These are phyloP conservation scores for Choreutis nemorana DNA, from an alignment of 2,888 invertebrate species.

Conservation along the genomic window DNA sequence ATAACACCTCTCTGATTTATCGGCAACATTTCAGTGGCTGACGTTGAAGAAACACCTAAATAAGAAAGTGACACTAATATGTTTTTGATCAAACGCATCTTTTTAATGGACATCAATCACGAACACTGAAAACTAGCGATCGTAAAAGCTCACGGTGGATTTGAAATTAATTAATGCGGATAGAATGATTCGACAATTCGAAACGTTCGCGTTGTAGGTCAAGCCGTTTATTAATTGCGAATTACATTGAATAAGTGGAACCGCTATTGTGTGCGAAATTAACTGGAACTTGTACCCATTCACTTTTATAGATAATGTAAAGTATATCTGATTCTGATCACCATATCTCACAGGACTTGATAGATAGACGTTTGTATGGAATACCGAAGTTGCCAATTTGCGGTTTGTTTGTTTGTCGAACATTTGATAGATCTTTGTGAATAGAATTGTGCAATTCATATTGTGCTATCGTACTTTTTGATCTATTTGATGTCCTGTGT, in stretches of 20 bases:
- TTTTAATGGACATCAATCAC: conserved; percentile 23
- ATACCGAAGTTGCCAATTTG: no score
- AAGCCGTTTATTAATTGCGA: conserved; percentile 54
- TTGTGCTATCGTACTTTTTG: no score
- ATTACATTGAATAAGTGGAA: conserved; percentile 48
- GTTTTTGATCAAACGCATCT: conserved; percentile 28
- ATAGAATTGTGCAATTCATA: no score
- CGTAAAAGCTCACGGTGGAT: conserved; percentile 29
- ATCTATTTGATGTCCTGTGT: no score
- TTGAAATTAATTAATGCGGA: conserved; percentile 45
- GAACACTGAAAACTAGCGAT: conserved; percentile 24
- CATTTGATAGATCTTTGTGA: no score
- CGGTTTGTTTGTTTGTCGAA: no score
- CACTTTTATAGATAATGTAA: conserved; percentile 27
- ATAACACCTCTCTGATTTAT: not conserved
- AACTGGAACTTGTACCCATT: conserved; percentile 45
- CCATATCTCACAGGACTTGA: no score
- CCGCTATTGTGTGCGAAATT: conserved; percentile 33
- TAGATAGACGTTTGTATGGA: no score
- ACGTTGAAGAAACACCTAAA: conserved; percentile 25
- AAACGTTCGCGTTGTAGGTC: conserved; percentile 42
- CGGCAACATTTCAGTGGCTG: conserved; percentile 13
- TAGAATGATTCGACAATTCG: conserved; percentile 45
- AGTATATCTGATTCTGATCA: not conserved
- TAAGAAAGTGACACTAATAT: conserved; percentile 43